A percentile compares a stretch with the other conserved stretches of the same genome.
Conservation (phyloP, 2,888 invertebrate genomes). For the Brachyopa scutellaris region DNA sequence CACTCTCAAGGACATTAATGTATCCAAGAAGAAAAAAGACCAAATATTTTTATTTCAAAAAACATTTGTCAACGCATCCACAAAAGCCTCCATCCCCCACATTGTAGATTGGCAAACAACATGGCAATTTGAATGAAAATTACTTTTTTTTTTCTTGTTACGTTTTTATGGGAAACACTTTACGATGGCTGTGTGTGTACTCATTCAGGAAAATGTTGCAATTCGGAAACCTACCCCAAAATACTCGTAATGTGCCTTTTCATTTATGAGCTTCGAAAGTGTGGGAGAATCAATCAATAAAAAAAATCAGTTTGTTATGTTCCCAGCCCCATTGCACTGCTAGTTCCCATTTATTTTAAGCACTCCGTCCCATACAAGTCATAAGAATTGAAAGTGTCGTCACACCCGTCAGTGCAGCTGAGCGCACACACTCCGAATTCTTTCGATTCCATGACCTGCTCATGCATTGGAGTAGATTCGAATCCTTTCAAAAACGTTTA, state of each 20-base stretch:
- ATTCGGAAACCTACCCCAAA: constrained; percentile 1
- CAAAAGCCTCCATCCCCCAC: background rate
- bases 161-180: constrained; percentile 21
- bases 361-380: background rate
- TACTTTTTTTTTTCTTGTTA: constrained; percentile 5
- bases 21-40: background rate
- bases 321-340: background rate
- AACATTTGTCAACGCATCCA: constrained; percentile 9
- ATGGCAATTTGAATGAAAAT: constrained; percentile 34
- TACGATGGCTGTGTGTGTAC: background rate
- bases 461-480: constrained; percentile 49
- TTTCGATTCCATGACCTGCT: constrained; percentile 16
- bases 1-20: background rate
- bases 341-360: constrained; percentile 21
- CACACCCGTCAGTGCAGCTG: no score
- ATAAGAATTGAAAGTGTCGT: no score
- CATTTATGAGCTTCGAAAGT: background rate
- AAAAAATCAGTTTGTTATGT: background rate
- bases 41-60: constrained; percentile 10
- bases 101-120: constrained; percentile 32
- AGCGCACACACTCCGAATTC: constrained; percentile 13
- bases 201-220: constrained; percentile 4
- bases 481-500: constrained; percentile 62
- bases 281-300: constrained; percentile 19
- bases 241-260: background rate